Evolutionary conservation across 1,140 invertebrate genomes (phyloP).

Genomic region (Nephotettix cincticeps): DNA sequence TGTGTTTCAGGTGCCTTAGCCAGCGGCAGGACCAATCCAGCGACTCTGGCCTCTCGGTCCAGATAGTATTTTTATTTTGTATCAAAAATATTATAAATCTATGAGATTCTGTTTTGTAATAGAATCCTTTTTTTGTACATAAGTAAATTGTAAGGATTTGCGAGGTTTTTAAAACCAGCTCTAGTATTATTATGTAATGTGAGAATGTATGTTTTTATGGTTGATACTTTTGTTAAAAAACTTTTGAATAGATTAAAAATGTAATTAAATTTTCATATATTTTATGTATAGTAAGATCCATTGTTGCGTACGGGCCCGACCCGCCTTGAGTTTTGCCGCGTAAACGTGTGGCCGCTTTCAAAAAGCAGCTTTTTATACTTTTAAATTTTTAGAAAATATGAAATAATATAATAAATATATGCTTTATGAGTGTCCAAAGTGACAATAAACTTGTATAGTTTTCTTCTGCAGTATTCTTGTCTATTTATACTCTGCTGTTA

Average conservation of each 20-base stretch:
- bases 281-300: slow-evolving; percentile 25
- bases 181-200: slow-evolving; percentile 22
- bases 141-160: slow-evolving; percentile 1
- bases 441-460: slow-evolving; percentile 25
- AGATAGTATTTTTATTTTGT: slow-evolving; percentile 27
- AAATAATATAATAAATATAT: slow-evolving; percentile 29
- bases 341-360: slow-evolving; percentile 24
- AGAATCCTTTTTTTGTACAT: slow-evolving; percentile 24
- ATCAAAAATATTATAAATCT: slow-evolving; percentile 27
- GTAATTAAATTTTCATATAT: slow-evolving; percentile 31
- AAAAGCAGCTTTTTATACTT: slow-evolving; percentile 31
- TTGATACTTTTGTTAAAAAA: slow-evolving; percentile 26
- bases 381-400: slow-evolving; percentile 27
- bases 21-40: background rate
- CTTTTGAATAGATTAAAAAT: slow-evolving; percentile 16
- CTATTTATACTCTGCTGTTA: background rate
- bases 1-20: slow-evolving; percentile 1
- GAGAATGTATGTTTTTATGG: slow-evolving; percentile 21
- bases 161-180: slow-evolving; percentile 14
- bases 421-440: slow-evolving; percentile 21
- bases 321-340: background rate
- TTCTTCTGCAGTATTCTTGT: slow-evolving; percentile 17
- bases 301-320: background rate
- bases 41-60: background rate
- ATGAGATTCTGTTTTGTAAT: slow-evolving; percentile 11